These are phyloP conservation scores for Zoroaster sp. DNA, from an alignment of 53 echinoderm and acorn worm species.

Conservation along the genomic window DNA sequence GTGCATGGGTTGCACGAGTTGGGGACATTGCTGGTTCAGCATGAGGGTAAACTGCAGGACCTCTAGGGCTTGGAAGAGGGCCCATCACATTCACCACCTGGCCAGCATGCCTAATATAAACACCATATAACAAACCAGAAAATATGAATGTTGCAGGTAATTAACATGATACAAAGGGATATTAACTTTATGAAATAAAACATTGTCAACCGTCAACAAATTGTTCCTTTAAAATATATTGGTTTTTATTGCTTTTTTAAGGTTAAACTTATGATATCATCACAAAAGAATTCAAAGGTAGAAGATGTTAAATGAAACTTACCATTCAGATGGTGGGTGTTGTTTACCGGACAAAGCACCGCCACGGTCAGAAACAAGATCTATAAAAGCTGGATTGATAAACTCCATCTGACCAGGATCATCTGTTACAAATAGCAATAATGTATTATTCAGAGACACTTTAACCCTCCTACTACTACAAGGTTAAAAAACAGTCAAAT, in stretches of 20 bases:
- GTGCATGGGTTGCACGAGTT: neutral
- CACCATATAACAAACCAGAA: no score
- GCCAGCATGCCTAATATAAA: slow-evolving; percentile 16
- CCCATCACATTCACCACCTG: neutral
- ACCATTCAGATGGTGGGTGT: slow-evolving; percentile 45
- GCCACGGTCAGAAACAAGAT: slow-evolving; percentile 45
- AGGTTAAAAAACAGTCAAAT: no score
- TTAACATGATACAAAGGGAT: neutral
- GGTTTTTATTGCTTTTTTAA: no score
- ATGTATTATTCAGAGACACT: no score
- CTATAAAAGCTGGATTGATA: slow-evolving; percentile 80
- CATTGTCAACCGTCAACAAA: no score
- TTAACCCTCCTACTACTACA: no score
- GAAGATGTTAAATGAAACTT: neutral
- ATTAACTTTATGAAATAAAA: neutral
- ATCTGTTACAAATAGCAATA: slow-evolving; percentile 15
- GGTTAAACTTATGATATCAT: no score
- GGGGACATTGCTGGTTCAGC: slow-evolving; percentile 41
- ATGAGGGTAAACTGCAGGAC: neutral
- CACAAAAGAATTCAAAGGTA: no score
- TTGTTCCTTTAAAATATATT: no score
- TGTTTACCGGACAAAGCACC: slow-evolving; percentile 27
- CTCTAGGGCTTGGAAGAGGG: slow-evolving; percentile 17
- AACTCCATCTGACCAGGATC: slow-evolving; percentile 82
- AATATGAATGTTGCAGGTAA: neutral